phyloP scores from a whole-genome alignment of 2,797 vertebrate species.

The Sebastes matsubarae region DNA sequence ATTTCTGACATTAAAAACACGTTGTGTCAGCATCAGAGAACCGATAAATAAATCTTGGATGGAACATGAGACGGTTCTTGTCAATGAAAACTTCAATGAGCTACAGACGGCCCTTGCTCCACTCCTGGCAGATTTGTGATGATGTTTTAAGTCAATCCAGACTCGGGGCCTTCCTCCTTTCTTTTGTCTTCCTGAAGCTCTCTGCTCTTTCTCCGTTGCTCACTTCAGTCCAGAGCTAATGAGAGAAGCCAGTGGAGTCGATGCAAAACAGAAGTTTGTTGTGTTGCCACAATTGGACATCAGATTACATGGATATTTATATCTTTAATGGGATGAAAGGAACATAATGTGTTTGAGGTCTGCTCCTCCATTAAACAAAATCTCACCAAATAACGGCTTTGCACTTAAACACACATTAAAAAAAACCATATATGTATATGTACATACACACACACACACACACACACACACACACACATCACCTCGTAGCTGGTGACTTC shows the following conservation, averaged over 20 bases:
- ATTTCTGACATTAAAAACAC: constrained; percentile 81
- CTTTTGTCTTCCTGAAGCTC: constrained; percentile 68
- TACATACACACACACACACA: not conserved
- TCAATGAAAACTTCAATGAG: constrained; percentile 82
- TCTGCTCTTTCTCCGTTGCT: constrained; percentile 57
- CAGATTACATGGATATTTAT: constrained; percentile 40
- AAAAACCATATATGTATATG: no score
- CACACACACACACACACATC: not conserved
- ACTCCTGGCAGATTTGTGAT: constrained; percentile 73
- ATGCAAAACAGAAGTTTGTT: constrained; percentile 54
- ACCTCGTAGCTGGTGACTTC: constrained; percentile 28
- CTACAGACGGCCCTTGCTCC: constrained; percentile 71
- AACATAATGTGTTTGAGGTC: constrained; percentile 34
- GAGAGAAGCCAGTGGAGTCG: constrained; percentile 41
- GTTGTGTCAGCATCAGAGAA: constrained; percentile 77
- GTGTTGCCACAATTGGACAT: constrained; percentile 22
- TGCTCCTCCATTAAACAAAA: constrained; percentile 15
- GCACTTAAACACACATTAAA: no score
- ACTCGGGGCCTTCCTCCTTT: constrained; percentile 64
- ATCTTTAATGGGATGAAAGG: constrained; percentile 43
- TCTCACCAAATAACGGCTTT: constrained; percentile 7
- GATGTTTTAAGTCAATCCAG: constrained; percentile 85
- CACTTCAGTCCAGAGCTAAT: constrained; percentile 51
- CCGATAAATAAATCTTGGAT: constrained; percentile 81
- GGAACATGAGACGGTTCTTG: constrained; percentile 81